phyloP scores from a whole-genome alignment of 2,797 vertebrate genomes.

The Paramormyrops hopkinsi region DNA sequence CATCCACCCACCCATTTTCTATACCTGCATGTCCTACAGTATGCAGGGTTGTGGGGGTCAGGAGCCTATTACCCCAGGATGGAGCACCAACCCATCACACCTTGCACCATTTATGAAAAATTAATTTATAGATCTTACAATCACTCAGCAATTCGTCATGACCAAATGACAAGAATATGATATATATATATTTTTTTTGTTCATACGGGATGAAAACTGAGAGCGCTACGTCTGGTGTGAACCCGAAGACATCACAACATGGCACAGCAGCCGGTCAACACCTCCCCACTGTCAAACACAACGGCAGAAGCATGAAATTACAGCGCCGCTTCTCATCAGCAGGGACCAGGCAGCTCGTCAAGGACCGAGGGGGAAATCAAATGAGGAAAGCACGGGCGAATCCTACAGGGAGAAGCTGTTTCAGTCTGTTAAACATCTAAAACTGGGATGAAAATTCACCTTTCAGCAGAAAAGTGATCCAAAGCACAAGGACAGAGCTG shows the following conservation, averaged over 20 bases:
- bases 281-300: not conserved
- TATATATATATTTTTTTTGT: not conserved
- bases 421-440: constrained; percentile 14
- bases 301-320: constrained; percentile 10
- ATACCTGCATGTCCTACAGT: not conserved
- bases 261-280: not conserved
- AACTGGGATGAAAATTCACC: constrained; percentile 13
- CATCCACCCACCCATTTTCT: not conserved
- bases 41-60: not conserved
- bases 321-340: not conserved
- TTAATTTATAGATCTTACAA: not conserved
- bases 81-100: not conserved
- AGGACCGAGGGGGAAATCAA: not conserved
- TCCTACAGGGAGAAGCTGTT: not conserved
- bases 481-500: constrained; percentile 7
- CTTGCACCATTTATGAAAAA: not conserved
- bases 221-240: not conserved
- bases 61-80: not conserved
- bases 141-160: not conserved
- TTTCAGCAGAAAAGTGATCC: constrained; percentile 15
- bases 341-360: constrained; percentile 1
- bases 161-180: not conserved
- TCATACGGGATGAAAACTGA: not conserved
- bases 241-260: not conserved
- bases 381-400: not conserved